Percentiles rank a stretch among this genome's conserved stretches.
phyloP scores from a whole-genome alignment of 1,140 invertebrate species.

The Heliconius melpomene region DNA sequence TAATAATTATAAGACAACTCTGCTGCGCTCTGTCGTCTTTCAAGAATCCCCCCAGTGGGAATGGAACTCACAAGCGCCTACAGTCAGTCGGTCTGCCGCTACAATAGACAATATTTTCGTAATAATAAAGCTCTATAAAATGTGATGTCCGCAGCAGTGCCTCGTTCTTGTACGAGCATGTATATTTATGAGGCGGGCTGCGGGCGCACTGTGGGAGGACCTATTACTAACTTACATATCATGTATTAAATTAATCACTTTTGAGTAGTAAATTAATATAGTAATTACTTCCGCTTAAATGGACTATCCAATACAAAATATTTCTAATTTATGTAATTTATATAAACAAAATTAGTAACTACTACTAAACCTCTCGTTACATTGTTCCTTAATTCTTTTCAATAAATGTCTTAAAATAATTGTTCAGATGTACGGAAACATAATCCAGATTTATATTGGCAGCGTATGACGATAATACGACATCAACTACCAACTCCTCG shows the following conservation, averaged over 20 bases:
- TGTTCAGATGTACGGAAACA: background rate
- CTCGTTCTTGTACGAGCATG: constrained; percentile 26
- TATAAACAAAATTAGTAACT: no score
- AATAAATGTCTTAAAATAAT: background rate
- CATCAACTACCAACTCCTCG: constrained; percentile 10
- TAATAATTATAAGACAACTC: no score
- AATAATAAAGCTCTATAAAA: constrained; percentile 5
- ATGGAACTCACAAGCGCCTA: no score
- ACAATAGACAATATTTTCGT: background rate
- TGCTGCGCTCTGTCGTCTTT: no score
- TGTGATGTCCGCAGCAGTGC: constrained; percentile 22
- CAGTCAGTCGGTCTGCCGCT: no score
- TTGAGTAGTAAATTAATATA: background rate
- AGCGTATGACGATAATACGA: constrained; percentile 19
- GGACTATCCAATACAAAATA: background rate
- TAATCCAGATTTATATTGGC: background rate
- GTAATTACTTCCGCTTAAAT: no score
- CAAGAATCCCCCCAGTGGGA: no score
- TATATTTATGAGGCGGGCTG: constrained; percentile 30
- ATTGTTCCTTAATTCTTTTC: background rate
- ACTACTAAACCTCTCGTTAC: no score
- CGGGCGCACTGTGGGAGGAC: constrained; percentile 3
- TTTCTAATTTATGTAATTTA: background rate
- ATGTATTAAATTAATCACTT: background rate
- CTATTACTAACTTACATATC: background rate